These are phyloP conservation scores for Pseudococcus longispinus DNA, from an alignment of 2,888 invertebrate genomes.

Conservation along the genomic window DNA sequence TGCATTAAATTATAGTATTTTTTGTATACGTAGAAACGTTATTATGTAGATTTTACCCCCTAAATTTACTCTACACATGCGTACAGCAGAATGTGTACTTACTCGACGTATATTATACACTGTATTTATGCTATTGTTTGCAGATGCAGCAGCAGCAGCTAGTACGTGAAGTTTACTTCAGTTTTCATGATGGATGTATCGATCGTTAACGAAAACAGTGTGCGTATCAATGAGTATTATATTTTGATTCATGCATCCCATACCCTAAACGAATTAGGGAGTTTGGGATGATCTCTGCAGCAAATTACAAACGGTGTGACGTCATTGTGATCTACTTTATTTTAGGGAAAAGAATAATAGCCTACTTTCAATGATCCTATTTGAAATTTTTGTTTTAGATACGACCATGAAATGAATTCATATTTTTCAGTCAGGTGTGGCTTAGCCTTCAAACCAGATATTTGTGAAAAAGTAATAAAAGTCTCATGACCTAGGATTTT, in stretches of 20 bases:
- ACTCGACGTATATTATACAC: neutral
- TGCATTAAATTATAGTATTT: slow-evolving; percentile 12
- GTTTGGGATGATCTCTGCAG: neutral
- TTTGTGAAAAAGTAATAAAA: neutral
- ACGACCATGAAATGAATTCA: neutral
- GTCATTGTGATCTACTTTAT: neutral
- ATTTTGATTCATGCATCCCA: neutral
- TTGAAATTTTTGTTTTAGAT: neutral
- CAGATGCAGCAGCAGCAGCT: neutral
- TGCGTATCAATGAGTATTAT: neutral
- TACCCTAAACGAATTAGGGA: neutral
- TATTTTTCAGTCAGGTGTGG: neutral
- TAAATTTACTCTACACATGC: neutral
- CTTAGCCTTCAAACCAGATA: neutral
- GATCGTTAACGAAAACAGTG: neutral
- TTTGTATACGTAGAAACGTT: neutral
- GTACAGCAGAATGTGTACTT: neutral
- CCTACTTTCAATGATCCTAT: neutral
- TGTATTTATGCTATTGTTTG: neutral
- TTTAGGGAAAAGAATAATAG: neutral
- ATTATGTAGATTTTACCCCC: slow-evolving; percentile 14
- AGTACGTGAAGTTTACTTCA: neutral
- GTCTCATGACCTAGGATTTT: slow-evolving; percentile 8
- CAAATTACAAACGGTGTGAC: neutral
- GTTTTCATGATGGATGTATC: neutral